phyloP scores from a whole-genome alignment of 2,113 vertebrate genomes.

The Orientallactaga bullata region DNA sequence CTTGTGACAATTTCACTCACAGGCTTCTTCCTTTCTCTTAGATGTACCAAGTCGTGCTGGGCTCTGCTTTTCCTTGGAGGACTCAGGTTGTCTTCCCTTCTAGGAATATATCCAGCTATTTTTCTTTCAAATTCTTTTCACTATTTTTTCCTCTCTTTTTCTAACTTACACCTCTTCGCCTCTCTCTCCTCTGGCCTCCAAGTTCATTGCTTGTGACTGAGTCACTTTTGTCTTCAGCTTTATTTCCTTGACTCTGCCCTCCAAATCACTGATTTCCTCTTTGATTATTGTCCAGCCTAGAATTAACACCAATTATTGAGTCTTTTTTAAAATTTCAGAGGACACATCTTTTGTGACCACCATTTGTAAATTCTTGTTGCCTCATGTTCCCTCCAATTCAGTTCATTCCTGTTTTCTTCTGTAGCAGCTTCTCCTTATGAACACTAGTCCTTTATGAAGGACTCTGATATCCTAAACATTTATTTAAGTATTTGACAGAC shows the following conservation, averaged over 20 bases:
- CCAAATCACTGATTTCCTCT: background rate
- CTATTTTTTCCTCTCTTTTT: background rate
- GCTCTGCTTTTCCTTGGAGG: background rate
- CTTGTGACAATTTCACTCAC: background rate
- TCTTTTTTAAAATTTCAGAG: background rate
- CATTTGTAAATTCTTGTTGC: background rate
- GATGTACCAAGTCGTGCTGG: background rate
- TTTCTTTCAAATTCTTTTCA: background rate
- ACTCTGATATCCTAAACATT: background rate
- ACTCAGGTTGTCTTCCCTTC: background rate
- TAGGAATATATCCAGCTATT: background rate
- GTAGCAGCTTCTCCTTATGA: background rate
- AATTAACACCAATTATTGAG: background rate
- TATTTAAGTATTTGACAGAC: slow-evolving; percentile 1
- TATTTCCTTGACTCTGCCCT: background rate
- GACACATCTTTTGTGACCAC: background rate
- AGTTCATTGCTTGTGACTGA: background rate
- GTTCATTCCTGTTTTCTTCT: background rate
- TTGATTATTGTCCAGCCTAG: background rate
- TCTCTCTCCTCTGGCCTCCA: background rate
- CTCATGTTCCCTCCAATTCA: background rate
- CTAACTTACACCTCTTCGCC: background rate
- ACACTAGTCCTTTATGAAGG: background rate
- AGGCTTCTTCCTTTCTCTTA: background rate
- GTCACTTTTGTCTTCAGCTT: background rate